Percentiles rank a stretch among this genome's conserved stretches.
phyloP scores from a whole-genome alignment of 2,113 vertebrate species.

The Anseranas semipalmata region DNA sequence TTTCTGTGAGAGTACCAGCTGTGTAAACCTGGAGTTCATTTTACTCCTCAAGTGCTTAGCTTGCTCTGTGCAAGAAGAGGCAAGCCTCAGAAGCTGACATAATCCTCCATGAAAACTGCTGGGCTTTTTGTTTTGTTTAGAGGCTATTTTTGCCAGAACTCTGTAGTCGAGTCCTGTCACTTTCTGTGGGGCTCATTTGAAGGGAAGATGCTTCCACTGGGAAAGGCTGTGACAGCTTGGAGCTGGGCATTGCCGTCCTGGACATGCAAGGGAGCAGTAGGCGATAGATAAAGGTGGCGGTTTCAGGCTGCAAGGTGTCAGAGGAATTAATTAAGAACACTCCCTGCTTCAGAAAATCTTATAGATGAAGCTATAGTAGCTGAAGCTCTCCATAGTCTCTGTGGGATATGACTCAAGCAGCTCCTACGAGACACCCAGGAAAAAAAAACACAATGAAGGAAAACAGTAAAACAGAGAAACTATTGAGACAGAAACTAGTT shows the following conservation, averaged over 20 bases:
- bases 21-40: neutral
- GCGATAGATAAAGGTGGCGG: constrained; percentile 34
- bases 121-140: neutral
- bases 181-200: constrained; percentile 10
- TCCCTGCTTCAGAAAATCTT: neutral
- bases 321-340: constrained; percentile 51
- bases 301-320: constrained; percentile 26
- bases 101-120: neutral
- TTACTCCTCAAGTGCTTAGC: neutral
- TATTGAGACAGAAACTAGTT: neutral
- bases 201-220: neutral
- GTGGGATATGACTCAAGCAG: neutral
- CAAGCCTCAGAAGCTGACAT: neutral
- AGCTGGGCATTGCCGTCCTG: neutral
- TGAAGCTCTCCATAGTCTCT: neutral
- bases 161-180: neutral
- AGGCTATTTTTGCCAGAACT: neutral
- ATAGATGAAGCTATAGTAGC: neutral
- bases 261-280: neutral
- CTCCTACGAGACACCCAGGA: neutral
- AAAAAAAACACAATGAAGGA: neutral
- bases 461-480: neutral
- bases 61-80: neutral
- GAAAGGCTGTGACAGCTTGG: neutral
- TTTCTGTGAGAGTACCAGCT: neutral